Evolutionary conservation across 2,888 invertebrate species (phyloP).

Genomic region (Erebia palarica): DNA sequence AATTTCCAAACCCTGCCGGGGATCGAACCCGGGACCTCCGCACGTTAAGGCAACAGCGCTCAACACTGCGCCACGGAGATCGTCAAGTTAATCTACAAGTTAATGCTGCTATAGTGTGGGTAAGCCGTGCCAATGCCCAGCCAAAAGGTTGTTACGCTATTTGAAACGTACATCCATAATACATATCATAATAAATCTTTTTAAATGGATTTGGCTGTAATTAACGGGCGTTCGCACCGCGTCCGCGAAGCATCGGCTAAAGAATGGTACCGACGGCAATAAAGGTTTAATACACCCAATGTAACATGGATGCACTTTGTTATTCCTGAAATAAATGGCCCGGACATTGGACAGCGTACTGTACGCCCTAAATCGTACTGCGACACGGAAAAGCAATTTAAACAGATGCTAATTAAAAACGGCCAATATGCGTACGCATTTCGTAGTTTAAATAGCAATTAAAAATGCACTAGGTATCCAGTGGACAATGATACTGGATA

Average conservation of each 20-base stretch:
- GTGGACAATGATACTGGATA: background rate
- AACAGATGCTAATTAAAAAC: constrained; percentile 56
- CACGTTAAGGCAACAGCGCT: no score
- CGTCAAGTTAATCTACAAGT: no score
- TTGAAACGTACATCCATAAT: background rate
- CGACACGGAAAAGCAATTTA: constrained; percentile 58
- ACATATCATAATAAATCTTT: constrained; percentile 65
- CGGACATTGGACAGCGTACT: constrained; percentile 44
- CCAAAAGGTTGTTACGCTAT: no score
- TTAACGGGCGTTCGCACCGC: constrained; percentile 72
- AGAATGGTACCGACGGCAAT: constrained; percentile 69
- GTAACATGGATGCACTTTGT: constrained; percentile 63
- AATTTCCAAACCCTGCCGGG: no score
- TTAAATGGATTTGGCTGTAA: constrained; percentile 72
- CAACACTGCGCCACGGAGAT: no score
- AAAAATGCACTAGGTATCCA: constrained; percentile 5
- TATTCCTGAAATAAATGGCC: constrained; percentile 60
- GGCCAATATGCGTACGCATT: constrained; percentile 28
- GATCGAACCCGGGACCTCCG: no score
- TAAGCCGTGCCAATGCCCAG: no score
- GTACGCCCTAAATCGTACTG: constrained; percentile 48
- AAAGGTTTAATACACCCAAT: constrained; percentile 72
- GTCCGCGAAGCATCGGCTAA: constrained; percentile 56
- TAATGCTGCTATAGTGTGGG: background rate
- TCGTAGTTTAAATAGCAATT: constrained; percentile 7